A percentile compares a stretch with the other conserved stretches of the same genome.
These are phyloP conservation scores for Nyctibius grandis DNA, from an alignment of 2,797 vertebrate species.

Conservation along the genomic window DNA sequence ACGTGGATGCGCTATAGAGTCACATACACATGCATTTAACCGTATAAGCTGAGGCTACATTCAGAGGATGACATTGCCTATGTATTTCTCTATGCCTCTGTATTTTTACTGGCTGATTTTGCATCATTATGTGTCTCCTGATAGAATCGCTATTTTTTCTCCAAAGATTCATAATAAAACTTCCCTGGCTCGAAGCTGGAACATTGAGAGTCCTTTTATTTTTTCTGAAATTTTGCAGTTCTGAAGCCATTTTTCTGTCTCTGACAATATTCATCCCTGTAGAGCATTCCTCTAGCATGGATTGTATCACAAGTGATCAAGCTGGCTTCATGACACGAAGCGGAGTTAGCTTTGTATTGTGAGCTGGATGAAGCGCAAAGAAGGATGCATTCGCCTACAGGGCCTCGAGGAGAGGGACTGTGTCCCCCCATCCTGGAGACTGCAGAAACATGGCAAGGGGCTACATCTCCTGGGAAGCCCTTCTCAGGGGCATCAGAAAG, in stretches of 20 bases:
- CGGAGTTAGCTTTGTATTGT: background rate
- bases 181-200: background rate
- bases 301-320: background rate
- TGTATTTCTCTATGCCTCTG: background rate
- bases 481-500: background rate
- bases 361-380: background rate
- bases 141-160: background rate
- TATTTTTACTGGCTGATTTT: background rate
- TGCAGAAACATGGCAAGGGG: rapidly evolving
- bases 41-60: background rate
- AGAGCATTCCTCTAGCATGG: background rate
- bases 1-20: rapidly evolving
- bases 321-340: background rate
- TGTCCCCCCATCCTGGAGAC: background rate
- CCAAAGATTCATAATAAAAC: background rate
- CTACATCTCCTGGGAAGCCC: background rate
- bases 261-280: background rate
- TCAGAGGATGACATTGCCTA: background rate
- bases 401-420: rapidly evolving
- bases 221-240: background rate
- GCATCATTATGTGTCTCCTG: background rate
- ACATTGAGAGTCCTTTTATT: background rate
- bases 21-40: background rate
- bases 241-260: background rate
- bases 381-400: background rate